Conservation (phyloP, 2,113 vertebrate species). For the Manacus vitellinus region DNA sequence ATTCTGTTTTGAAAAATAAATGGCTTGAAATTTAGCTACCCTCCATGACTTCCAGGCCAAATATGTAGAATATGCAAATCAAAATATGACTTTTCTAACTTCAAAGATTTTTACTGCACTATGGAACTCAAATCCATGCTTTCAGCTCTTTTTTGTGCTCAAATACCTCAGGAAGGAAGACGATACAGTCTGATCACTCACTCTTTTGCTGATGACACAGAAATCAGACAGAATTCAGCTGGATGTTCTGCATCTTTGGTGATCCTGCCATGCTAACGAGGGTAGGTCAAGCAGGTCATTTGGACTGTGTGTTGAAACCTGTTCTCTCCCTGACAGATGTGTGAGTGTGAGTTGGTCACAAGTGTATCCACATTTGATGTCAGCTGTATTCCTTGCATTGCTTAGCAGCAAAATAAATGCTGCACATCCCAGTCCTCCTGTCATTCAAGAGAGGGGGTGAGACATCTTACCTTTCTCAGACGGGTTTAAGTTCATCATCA, state of each 20-base stretch:
- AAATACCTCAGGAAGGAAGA: not conserved
- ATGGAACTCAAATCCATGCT: not conserved
- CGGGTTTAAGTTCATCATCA: not conserved
- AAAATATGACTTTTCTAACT: not conserved
- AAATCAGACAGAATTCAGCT: not conserved
- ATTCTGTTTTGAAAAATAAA: not conserved
- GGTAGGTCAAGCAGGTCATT: not conserved
- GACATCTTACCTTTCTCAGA: not conserved
- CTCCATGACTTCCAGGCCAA: not conserved
- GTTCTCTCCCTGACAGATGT: not conserved
- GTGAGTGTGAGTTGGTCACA: not conserved
- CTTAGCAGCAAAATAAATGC: not conserved
- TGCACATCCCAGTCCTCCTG: not conserved
- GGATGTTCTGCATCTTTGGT: not conserved
- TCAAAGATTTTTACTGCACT: not conserved
- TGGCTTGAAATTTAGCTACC: not conserved
- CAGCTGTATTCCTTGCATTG: not conserved
- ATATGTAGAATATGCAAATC: not conserved
- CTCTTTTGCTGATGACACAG: not conserved
- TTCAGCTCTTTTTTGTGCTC: not conserved
- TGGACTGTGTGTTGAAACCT: not conserved
- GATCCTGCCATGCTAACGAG: not conserved
- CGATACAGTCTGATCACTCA: not conserved
- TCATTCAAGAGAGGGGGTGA: not conserved
- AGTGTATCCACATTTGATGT: rapidly evolving